Conservation (phyloP, 2,797 vertebrate genomes). For the Anas flavirostris region DNA sequence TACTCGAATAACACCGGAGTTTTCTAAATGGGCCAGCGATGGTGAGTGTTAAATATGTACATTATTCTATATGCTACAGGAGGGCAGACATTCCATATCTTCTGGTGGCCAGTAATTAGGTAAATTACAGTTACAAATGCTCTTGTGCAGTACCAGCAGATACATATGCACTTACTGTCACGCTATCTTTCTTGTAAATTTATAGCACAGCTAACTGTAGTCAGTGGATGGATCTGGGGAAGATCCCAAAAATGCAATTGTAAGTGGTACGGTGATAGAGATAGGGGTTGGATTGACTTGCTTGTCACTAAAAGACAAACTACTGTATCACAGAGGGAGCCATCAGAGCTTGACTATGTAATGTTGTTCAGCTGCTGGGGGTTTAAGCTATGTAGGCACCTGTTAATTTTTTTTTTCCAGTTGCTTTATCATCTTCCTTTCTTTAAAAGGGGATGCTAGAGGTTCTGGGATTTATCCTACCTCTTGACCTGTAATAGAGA, state of each 20-base stretch:
- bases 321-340: not conserved
- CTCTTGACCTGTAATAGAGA: not conserved
- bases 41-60: conserved; percentile 82
- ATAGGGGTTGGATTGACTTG: not conserved
- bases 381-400: not conserved
- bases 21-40: conserved; percentile 97
- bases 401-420: not conserved
- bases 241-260: not conserved
- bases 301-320: not conserved
- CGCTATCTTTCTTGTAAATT: not conserved
- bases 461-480: not conserved
- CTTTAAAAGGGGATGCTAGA: not conserved
- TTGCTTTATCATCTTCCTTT: not conserved
- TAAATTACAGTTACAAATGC: not conserved
- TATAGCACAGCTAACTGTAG: not conserved
- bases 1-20: conserved; percentile 96
- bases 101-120: not conserved
- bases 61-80: not conserved
- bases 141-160: not conserved
- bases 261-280: not conserved
- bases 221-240: not conserved
- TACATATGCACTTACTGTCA: rapidly evolving
- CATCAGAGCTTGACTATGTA: not conserved
- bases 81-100: not conserved
- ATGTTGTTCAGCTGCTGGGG: not conserved